Evolutionary conservation across 1,140 invertebrate species (phyloP).

Genomic region (Bacillus rossius): DNA sequence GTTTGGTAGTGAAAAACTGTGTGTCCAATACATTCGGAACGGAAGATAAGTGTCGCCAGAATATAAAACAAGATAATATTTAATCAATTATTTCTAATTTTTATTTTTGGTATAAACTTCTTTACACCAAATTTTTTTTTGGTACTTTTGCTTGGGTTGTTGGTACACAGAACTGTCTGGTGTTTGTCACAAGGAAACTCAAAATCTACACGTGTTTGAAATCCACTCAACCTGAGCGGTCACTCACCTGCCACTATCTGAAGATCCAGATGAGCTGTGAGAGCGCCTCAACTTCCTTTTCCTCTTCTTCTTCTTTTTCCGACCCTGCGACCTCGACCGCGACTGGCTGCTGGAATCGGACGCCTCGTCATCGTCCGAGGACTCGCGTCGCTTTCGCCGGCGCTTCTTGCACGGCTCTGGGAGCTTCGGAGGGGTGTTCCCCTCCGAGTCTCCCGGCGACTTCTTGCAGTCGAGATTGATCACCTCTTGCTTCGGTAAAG

Average conservation of each 20-base stretch:
- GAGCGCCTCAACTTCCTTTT: slow-evolving; percentile 10
- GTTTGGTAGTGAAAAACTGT: too few relatives aligned
- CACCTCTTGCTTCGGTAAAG: too few relatives aligned
- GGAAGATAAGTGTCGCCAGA: too few relatives aligned
- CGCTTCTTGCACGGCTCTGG: neutral
- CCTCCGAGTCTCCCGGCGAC: neutral
- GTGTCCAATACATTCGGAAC: too few relatives aligned
- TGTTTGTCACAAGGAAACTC: too few relatives aligned
- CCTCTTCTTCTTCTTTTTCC: neutral
- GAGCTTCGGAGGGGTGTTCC: neutral
- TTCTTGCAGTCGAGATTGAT: neutral
- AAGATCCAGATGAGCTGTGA: slow-evolving; percentile 20
- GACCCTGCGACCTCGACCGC: slow-evolving; percentile 1
- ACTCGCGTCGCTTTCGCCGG: neutral
- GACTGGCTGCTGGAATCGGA: slow-evolving; percentile 11
- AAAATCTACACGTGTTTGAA: neutral
- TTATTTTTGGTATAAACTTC: too few relatives aligned
- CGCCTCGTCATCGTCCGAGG: neutral
- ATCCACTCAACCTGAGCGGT: neutral
- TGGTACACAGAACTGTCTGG: too few relatives aligned
- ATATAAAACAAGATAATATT: too few relatives aligned
- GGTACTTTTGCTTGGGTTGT: too few relatives aligned
- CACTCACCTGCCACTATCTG: slow-evolving; percentile 23
- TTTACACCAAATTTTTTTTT: too few relatives aligned
- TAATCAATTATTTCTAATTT: too few relatives aligned